Evolutionary conservation across 2,888 invertebrate genomes (phyloP), one percentile per base, ranked within the genome.

Genomic region (Smittia sp.): DNA sequence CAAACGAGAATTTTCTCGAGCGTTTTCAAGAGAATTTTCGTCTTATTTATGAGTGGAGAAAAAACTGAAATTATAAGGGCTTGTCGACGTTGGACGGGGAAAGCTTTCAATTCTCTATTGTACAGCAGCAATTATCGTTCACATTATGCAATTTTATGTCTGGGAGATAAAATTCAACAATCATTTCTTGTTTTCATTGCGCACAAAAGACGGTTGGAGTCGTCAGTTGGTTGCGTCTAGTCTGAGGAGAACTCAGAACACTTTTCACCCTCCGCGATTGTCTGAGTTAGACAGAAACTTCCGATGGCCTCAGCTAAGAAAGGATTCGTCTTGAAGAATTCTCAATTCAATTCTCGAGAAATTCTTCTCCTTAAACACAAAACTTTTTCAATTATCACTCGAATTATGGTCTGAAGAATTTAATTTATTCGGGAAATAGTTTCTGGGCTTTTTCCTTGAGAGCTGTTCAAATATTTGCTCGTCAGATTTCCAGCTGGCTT

Each of bases 381-480:
- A 63, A 63, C 27, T 63, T 63, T 63, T 63, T 63, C 63, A 63
- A 63, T 63, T 63, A 63, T 63, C 63, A 27, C 63, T 63, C n/a
- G 27, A 63, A 27, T 63, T 63, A 63, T 63, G 25, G 24, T 63
- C 22, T 11, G n/a, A 63, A 63, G 63, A 63, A 63, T 63, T 63
- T 63, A 63, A 63, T 63, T 63, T 27, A 63, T 63, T 63, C 27
- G 4, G 63, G 27, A 58, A 22, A 46, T 46, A 58, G 22, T 58
- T 58, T 58, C 22, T 18, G 58, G 18, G 20, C 58, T 22, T 58
- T 58, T 22, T 22, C 22, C 22, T 13, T 13, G 15, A 46, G 15
- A 46, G 58, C 58, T 58, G 18, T 58, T 58, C 4, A 22, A 58
- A 58, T 22, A 58, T 58, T 58, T 58, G 58, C 6, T 58, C 22